phyloP scores from a whole-genome alignment of 2,888 invertebrate genomes.

The Rambutsinella grinnellia region DNA sequence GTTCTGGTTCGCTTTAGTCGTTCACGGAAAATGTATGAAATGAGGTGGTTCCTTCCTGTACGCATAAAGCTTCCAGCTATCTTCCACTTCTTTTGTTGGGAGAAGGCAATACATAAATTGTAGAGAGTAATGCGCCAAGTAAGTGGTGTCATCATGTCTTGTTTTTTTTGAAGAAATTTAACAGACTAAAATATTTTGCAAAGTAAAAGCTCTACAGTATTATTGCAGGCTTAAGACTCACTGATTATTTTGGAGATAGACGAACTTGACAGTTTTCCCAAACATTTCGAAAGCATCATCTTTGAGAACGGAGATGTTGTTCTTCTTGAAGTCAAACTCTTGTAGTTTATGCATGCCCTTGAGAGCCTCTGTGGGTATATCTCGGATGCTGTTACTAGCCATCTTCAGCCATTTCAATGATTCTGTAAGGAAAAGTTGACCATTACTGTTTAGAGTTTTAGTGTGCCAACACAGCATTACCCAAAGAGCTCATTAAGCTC shows the following conservation, averaged over 20 bases:
- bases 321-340: slow-evolving; percentile 87
- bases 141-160: too few relatives aligned
- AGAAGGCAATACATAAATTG: too few relatives aligned
- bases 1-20: too few relatives aligned
- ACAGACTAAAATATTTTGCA: too few relatives aligned
- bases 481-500: slow-evolving; percentile 37
- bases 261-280: slow-evolving; percentile 92
- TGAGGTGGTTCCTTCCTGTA: too few relatives aligned
- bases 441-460: not conserved
- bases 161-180: not conserved
- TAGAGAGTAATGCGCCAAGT: too few relatives aligned
- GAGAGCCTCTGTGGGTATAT: slow-evolving; percentile 87
- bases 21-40: too few relatives aligned
- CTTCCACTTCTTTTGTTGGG: not conserved
- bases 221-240: slow-evolving; percentile 71
- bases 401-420: slow-evolving; percentile 90
- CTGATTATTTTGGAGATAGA: slow-evolving; percentile 92
- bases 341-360: slow-evolving; percentile 87
- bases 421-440: slow-evolving; percentile 73
- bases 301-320: slow-evolving; percentile 85
- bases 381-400: slow-evolving; percentile 88
- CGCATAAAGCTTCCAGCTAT: too few relatives aligned
- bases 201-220: too few relatives aligned
- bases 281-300: slow-evolving; percentile 86
- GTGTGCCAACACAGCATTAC: not conserved